A percentile compares a stretch with the other conserved stretches of the same genome.
These are phyloP conservation scores for Toxotes chatareus DNA, from an alignment of 2,113 vertebrate genomes.

Conservation along the genomic window DNA sequence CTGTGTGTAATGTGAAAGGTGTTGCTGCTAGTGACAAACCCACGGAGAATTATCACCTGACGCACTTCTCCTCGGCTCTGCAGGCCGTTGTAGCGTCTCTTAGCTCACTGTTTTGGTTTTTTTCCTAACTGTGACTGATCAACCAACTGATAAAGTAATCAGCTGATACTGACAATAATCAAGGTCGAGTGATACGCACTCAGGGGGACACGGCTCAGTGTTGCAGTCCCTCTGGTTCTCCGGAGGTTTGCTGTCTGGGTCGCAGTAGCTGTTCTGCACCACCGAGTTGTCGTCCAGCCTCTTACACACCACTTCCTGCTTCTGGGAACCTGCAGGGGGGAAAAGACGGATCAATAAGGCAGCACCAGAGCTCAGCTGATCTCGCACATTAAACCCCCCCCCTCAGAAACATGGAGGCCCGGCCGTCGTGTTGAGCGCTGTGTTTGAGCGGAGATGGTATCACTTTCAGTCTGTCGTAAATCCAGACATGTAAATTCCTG, in stretches of 20 bases:
- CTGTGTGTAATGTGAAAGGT: neutral
- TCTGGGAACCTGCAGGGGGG: constrained; percentile 88
- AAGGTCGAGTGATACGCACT: constrained; percentile 87
- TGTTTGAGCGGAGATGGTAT: constrained; percentile 61
- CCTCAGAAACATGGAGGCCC: constrained; percentile 29
- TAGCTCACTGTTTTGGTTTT: constrained; percentile 5
- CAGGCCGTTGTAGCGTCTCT: neutral
- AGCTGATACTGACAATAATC: too few species aligned
- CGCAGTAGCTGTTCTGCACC: constrained; percentile 98
- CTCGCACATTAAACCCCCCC: constrained; percentile 17
- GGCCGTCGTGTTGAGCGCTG: constrained; percentile 37
- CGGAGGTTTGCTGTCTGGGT: constrained; percentile 93
- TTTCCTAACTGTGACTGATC: too few species aligned
- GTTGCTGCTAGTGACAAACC: neutral
- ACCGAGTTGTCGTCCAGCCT: constrained; percentile 94
- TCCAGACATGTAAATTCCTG: constrained; percentile 81
- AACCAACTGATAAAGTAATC: neutral
- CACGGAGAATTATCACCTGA: neutral
- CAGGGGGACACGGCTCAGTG: constrained; percentile 96
- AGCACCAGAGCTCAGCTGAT: constrained; percentile 46
- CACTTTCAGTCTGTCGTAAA: constrained; percentile 73
- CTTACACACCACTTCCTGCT: constrained; percentile 96
- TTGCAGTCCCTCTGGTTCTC: constrained; percentile 97
- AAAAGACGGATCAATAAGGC: constrained; percentile 40
- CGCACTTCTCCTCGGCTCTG: neutral